Percentiles rank a stretch among this genome's conserved stretches.
Evolutionary conservation across 2,797 vertebrate species (phyloP).

Genomic region (Rhyacichthys aspro): DNA sequence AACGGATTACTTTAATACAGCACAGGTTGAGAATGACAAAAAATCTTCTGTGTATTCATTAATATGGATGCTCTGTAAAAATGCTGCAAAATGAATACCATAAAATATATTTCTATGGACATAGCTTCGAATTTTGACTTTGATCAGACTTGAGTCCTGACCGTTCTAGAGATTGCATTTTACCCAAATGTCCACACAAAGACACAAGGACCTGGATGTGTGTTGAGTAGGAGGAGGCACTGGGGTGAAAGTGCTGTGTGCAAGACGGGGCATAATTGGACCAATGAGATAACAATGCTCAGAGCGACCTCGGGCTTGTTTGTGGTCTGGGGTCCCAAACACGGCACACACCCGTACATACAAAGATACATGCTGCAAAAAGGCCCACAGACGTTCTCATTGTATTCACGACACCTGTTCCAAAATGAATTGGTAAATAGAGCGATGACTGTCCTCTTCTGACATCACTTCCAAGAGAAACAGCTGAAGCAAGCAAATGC

Average conservation of each 20-base stretch:
- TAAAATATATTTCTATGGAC: no score
- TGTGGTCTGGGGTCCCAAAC: constrained; percentile 62
- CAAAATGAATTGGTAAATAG: constrained; percentile 50
- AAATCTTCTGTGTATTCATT: no score
- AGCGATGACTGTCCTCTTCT: constrained; percentile 40
- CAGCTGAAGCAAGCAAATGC: constrained; percentile 64
- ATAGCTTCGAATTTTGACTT: no score
- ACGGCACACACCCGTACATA: constrained; percentile 34
- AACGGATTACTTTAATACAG: no score
- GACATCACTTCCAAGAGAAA: constrained; percentile 50
- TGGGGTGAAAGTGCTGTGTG: constrained; percentile 55
- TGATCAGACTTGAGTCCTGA: no score
- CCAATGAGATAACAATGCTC: constrained; percentile 69
- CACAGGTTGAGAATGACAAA: no score
- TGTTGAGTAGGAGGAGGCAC: constrained; percentile 42
- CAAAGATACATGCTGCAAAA: constrained; percentile 21
- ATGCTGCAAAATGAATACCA: no score
- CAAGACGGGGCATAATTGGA: constrained; percentile 52
- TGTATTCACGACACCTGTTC: constrained; percentile 68
- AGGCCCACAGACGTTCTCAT: constrained; percentile 52
- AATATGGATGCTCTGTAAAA: no score
- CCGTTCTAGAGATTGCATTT: no score
- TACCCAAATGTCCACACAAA: no score
- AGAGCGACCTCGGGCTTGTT: constrained; percentile 51
- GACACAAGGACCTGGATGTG: constrained; percentile 10